Conservation (phyloP, 2,888 invertebrate species). For the Alsophila aescularia region DNA sequence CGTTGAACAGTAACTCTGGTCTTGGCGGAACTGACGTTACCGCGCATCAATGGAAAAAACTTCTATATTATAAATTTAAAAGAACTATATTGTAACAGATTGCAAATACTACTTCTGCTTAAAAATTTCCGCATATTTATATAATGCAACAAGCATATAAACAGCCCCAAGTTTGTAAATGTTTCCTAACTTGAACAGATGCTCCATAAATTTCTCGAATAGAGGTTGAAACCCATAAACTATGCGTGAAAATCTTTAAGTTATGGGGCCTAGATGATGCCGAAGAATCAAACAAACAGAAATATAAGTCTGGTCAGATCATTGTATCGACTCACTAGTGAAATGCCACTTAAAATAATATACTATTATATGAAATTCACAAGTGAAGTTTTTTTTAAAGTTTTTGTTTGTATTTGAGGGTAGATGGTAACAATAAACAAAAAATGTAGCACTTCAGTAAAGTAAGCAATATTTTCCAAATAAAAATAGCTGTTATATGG, state of each 20-base stretch:
- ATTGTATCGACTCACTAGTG: background rate
- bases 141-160: conserved; percentile 7
- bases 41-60: no score
- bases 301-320: background rate
- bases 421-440: no score
- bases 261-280: background rate
- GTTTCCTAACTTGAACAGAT: conserved; percentile 6
- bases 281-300: background rate
- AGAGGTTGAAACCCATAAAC: conserved; percentile 9
- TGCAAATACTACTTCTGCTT: no score
- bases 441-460: no score
- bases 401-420: no score
- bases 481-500: no score
- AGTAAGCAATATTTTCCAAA: no score
- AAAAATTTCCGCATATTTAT: background rate
- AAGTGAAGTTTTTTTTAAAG: background rate
- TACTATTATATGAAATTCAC: background rate
- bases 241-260: conserved; percentile 9
- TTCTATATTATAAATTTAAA: no score
- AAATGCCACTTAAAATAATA: background rate
- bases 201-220: conserved; percentile 4
- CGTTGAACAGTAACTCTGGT: no score
- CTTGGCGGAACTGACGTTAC: no score
- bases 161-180: conserved; percentile 5
- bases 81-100: no score